Base-by-base conservation (phyloP, 2,113 vertebrate genomes). In the Laterallus jamaicensis region DNA sequence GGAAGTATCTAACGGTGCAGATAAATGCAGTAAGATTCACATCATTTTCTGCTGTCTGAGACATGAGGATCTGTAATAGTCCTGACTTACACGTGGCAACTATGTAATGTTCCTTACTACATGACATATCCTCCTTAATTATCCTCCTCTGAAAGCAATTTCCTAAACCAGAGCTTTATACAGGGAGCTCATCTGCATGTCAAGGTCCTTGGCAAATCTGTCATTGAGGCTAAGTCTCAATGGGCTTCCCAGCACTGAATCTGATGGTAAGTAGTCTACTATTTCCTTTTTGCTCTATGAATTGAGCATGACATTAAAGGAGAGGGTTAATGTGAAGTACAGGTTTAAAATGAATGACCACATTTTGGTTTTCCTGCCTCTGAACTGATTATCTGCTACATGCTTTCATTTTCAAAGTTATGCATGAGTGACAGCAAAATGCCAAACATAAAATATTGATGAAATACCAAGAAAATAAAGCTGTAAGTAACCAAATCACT, bases 401-500 rank as follows among this genome's bases (percentile, higher is more conserved):
- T 12, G 19, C 12, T 87, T 91, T 40, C 58, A 66, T 63, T 82
- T 91, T 87, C 78, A 59, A 82, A 82, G n/a, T 68, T n/a, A 20
- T 44, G 21, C 22, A 24, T 52, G 50, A 89, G 52, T 35, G 58
- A 90, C 58, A 91, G 50, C 26, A 84, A 93, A 95, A 92, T 87
- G 44, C 37, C 91, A 74, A 70, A 69, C 50, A 85, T 54, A 78
- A 95, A 95, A 91, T 69, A 91, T 62, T 89, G 44, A 95, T 85
- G 67, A 91, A 90, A 91, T 55, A 80, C 21, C 16, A 59, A 58
- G 76, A 82, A 90, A 49, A 85, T 54, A 76, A 73, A 85, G n/a
- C 81, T 73, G 9, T 81, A 84, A 75, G 44, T 42, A 55, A 58
- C 24, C 6, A 89, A 94, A 89, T 73, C 82, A 58, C 7, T n/a